phyloP scores from a whole-genome alignment of 2,888 invertebrate species.

The Ormyrus pomaceus region DNA sequence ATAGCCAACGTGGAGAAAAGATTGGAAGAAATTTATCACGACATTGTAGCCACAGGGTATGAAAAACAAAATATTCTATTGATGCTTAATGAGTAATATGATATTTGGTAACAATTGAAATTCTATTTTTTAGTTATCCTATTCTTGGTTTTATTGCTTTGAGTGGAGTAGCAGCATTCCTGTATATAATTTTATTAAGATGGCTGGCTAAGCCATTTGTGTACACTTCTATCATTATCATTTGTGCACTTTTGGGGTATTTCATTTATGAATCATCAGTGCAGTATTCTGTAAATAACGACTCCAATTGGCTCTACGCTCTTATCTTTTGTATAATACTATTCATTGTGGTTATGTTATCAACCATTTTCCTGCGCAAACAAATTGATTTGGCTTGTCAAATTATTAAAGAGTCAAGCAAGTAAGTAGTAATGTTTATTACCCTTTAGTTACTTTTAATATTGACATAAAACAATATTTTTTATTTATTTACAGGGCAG shows the following conservation, averaged over 20 bases:
- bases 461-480: slow-evolving; percentile 22
- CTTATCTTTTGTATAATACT: slow-evolving; percentile 82
- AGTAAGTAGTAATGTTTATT: slow-evolving; percentile 78
- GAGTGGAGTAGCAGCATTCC: slow-evolving; percentile 84
- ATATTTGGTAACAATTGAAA: slow-evolving; percentile 74
- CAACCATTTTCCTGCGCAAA: slow-evolving; percentile 88
- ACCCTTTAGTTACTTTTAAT: background rate
- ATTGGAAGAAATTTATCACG: slow-evolving; percentile 54
- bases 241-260: slow-evolving; percentile 82
- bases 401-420: slow-evolving; percentile 94
- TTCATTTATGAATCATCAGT: slow-evolving; percentile 76
- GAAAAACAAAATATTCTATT: slow-evolving; percentile 21
- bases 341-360: slow-evolving; percentile 81
- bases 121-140: slow-evolving; percentile 78
- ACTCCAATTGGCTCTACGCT: slow-evolving; percentile 77
- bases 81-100: background rate
- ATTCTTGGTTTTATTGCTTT: slow-evolving; percentile 81
- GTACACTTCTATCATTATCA: slow-evolving; percentile 88
- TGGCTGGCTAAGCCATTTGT: slow-evolving; percentile 92
- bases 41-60: slow-evolving; percentile 53
- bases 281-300: slow-evolving; percentile 53
- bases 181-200: slow-evolving; percentile 92
- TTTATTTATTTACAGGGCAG: slow-evolving; percentile 82
- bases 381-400: slow-evolving; percentile 93
- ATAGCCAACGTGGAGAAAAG: slow-evolving; percentile 76